A percentile compares a stretch with the other conserved stretches of the same genome.
These are phyloP conservation scores for Tauraco erythrolophus DNA, from an alignment of 2,113 vertebrate species.

Conservation along the genomic window DNA sequence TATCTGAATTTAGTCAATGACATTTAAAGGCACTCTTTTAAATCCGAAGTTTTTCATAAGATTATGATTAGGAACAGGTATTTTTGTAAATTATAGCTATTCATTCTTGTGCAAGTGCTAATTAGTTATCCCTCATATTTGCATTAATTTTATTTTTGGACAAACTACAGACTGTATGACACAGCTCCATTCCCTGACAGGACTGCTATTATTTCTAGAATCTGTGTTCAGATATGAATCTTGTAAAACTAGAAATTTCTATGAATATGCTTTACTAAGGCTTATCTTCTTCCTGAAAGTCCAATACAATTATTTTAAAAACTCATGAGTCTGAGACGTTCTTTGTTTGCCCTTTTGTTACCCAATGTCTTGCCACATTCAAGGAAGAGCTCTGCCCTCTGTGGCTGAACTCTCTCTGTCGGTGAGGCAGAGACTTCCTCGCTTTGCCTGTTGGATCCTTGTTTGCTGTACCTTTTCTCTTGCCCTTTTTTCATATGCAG, in stretches of 20 bases:
- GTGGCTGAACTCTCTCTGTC: background rate
- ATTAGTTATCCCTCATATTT: background rate
- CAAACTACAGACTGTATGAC: background rate
- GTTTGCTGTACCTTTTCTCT: background rate
- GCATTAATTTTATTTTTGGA: background rate
- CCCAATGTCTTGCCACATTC: background rate
- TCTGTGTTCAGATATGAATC: background rate
- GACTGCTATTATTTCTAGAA: background rate
- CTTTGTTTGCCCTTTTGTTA: background rate
- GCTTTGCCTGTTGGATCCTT: background rate
- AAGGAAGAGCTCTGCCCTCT: background rate
- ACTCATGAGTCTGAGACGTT: background rate
- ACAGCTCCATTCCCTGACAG: background rate
- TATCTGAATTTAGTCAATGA: background rate
- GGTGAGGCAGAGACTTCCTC: background rate
- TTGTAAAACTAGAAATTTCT: background rate
- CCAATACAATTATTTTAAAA: background rate
- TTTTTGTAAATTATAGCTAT: background rate
- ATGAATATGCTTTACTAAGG: background rate
- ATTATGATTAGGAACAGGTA: background rate
- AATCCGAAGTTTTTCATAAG: constrained; percentile 4
- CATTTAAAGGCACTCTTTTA: background rate
- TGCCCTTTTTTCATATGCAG: background rate
- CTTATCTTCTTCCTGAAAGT: background rate
- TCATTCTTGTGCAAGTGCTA: background rate